These are phyloP conservation scores for Hirundo rustica DNA, from an alignment of 2,797 vertebrate species.

Conservation along the genomic window DNA sequence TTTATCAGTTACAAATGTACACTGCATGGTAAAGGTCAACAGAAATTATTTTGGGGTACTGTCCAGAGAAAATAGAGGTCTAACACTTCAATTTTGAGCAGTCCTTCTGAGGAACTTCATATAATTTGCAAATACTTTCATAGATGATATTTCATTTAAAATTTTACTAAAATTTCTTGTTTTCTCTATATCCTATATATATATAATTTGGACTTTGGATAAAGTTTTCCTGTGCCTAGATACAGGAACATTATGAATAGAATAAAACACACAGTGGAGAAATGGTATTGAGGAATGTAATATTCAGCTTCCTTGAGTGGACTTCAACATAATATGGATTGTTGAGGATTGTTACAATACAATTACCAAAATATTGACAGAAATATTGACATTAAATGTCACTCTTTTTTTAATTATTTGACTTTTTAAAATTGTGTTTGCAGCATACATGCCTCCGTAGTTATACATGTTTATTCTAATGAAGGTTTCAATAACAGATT, in stretches of 20 bases:
- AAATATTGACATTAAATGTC: neutral
- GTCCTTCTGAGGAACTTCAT: neutral
- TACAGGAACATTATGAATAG: neutral
- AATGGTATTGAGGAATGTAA: neutral
- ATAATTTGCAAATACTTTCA: neutral
- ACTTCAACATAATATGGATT: neutral
- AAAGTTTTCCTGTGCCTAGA: neutral
- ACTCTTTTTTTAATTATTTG: neutral
- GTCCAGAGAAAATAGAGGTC: neutral
- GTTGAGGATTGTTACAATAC: neutral
- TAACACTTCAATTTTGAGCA: neutral
- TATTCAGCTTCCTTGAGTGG: neutral
- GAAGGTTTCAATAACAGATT: neutral
- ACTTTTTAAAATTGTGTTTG: neutral
- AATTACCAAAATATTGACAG: neutral
- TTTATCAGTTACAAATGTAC: neutral
- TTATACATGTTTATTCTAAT: neutral
- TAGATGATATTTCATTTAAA: neutral
- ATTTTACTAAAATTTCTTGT: neutral
- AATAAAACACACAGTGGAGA: neutral
- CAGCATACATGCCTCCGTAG: neutral
- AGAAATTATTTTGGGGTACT: neutral
- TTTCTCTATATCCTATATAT: neutral
- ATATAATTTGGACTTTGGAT: neutral
- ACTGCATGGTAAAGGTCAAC: accelerated